Percentiles rank a stretch among this genome's conserved stretches.
Evolutionary conservation across 1,140 invertebrate species (phyloP).

Genomic region (Leguminivora glycinivorella): DNA sequence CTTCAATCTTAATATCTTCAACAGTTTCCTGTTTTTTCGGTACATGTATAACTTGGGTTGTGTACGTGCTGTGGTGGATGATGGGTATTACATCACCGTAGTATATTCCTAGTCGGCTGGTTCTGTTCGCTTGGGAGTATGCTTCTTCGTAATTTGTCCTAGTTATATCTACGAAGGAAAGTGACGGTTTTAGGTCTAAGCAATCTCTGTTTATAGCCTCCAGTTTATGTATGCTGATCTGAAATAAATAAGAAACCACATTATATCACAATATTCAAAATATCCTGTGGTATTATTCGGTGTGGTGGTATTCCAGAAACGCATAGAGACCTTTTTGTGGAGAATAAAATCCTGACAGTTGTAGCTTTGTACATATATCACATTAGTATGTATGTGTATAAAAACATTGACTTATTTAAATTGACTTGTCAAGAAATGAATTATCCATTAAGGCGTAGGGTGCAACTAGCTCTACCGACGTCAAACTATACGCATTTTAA

Average conservation of each 20-base stretch:
- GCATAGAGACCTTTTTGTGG: no score
- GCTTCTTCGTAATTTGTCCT: slow-evolving; percentile 51
- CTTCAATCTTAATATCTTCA: slow-evolving; percentile 29
- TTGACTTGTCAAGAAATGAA: no score
- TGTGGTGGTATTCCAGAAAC: no score
- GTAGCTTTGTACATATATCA: no score
- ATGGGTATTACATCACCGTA: slow-evolving; percentile 47
- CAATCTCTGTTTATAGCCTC: slow-evolving; percentile 43
- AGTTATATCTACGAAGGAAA: slow-evolving; percentile 49
- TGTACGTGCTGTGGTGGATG: slow-evolving; percentile 48
- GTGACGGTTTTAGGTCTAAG: slow-evolving; percentile 46
- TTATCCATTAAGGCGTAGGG: no score
- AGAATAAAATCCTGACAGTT: no score
- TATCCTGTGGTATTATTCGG: no score
- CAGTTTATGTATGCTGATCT: slow-evolving; percentile 53
- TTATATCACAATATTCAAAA: no score
- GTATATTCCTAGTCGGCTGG: slow-evolving; percentile 41
- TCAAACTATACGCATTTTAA: no score
- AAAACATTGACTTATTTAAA: no score
- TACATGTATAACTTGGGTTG: slow-evolving; percentile 5
- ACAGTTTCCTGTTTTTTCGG: neutral
- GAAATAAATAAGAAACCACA: slow-evolving; percentile 35
- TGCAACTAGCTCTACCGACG: no score
- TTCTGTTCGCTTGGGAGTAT: slow-evolving; percentile 60
- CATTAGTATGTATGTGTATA: no score